A percentile compares a stretch with the other conserved stretches of the same genome.
phyloP scores from a whole-genome alignment of 2,113 vertebrate species.

The Okapia johnstoni region DNA sequence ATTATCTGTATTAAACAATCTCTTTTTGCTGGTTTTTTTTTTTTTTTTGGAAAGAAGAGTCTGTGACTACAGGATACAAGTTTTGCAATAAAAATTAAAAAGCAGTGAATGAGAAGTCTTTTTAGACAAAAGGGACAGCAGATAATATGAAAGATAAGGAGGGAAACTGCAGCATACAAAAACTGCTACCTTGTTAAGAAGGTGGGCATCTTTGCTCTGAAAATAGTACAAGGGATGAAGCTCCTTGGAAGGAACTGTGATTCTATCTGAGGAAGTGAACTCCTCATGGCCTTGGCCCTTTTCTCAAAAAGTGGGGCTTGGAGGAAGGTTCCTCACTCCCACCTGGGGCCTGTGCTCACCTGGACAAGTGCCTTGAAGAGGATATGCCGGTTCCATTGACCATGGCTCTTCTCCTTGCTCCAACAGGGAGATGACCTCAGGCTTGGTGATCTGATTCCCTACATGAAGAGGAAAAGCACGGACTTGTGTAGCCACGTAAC shows the following conservation, averaged over 20 bases:
- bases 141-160: neutral
- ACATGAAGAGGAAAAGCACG: neutral
- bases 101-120: neutral
- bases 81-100: neutral
- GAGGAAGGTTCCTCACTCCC: neutral
- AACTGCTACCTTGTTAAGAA: neutral
- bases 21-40: neutral
- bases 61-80: neutral
- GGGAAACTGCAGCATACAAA: neutral
- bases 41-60: neutral
- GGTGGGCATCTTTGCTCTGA: neutral
- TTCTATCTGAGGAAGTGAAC: neutral
- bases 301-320: neutral
- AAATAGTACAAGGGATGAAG: neutral
- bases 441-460: constrained; percentile 63
- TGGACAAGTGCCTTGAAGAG: constrained; percentile 19
- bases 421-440: constrained; percentile 64
- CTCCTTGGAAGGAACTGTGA: neutral
- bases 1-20: neutral
- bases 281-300: neutral
- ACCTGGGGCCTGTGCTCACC: constrained; percentile 37
- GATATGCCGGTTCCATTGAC: neutral
- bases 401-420: constrained; percentile 68
- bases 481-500: neutral
- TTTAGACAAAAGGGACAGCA: neutral